Percentiles rank a stretch among this genome's conserved stretches.
These are phyloP conservation scores for Zaprionus lachaisei DNA, from an alignment of 1,140 invertebrate genomes.

Conservation along the genomic window DNA sequence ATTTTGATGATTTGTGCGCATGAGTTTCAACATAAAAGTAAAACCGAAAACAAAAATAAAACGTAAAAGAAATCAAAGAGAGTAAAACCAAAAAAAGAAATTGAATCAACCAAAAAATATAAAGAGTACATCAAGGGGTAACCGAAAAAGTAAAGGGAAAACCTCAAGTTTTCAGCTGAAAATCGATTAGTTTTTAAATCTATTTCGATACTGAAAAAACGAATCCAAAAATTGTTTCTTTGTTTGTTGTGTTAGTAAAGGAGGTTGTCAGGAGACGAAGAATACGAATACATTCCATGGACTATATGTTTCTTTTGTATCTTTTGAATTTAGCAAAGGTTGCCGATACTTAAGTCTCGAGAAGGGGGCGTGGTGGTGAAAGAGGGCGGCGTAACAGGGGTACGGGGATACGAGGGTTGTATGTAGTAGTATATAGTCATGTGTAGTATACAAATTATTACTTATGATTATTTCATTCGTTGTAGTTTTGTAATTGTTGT, in stretches of 20 bases:
- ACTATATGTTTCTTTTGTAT: slow-evolving; percentile 19
- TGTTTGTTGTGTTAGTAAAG: slow-evolving; percentile 56
- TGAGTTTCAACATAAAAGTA: slow-evolving; percentile 61
- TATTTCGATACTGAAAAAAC: slow-evolving; percentile 56
- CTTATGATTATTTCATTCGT: slow-evolving; percentile 14
- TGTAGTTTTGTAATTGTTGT: slow-evolving; percentile 21
- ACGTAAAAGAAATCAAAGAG: slow-evolving; percentile 22
- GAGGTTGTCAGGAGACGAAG: slow-evolving; percentile 42
- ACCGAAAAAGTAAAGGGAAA: slow-evolving; percentile 44
- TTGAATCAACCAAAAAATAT: slow-evolving; percentile 39
- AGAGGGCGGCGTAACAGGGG: background rate
- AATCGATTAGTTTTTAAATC: slow-evolving; percentile 84
- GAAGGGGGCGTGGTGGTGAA: background rate
- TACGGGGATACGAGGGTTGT: slow-evolving; percentile 40
- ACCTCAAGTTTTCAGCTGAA: slow-evolving; percentile 76
- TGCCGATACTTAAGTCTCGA: slow-evolving; percentile 16
- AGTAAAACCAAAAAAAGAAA: slow-evolving; percentile 40
- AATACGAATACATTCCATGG: slow-evolving; percentile 57
- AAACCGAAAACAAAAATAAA: slow-evolving; percentile 27
- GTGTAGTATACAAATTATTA: background rate
- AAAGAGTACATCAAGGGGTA: slow-evolving; percentile 36
- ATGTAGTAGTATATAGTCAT: slow-evolving; percentile 14
- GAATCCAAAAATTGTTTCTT: slow-evolving; percentile 25
- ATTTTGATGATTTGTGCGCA: slow-evolving; percentile 74
- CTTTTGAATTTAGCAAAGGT: slow-evolving; percentile 31